Evolutionary conservation across 2,797 vertebrate species (phyloP).

Genomic region (Otolemur crassicaudatus): DNA sequence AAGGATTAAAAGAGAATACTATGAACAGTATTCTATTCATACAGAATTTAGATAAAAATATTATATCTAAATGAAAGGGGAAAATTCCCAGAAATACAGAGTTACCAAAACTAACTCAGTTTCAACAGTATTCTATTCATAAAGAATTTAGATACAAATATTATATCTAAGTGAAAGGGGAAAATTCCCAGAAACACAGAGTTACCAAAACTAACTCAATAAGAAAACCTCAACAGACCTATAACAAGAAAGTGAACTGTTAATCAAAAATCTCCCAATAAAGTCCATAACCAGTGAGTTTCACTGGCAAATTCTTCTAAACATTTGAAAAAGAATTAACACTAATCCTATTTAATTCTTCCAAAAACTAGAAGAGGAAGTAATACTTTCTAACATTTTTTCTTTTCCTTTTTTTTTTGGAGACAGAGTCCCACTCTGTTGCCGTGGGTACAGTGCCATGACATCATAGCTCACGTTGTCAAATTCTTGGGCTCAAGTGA

Average conservation of each 20-base stretch:
- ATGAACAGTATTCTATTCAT: background rate
- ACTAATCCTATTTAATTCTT: background rate
- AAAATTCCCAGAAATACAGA: background rate
- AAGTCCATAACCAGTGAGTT: background rate
- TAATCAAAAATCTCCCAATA: background rate
- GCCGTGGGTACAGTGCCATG: no score
- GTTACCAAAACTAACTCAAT: background rate
- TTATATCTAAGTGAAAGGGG: no score
- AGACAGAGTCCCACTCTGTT: no score
- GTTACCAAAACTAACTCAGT: background rate
- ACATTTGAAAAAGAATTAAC: background rate
- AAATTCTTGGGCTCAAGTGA: no score
- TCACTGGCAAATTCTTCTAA: conserved; percentile 29
- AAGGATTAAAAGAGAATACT: background rate
- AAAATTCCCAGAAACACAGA: no score
- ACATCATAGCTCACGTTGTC: no score
- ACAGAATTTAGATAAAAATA: background rate
- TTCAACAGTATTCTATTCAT: no score
- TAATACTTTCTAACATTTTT: background rate
- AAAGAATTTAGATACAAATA: no score
- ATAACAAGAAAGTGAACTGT: background rate
- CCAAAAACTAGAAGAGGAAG: conserved; percentile 1
- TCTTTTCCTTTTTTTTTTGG: no score
- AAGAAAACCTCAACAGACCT: background rate
- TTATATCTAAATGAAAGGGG: background rate